A percentile compares a stretch with the other conserved stretches of the same genome.
Evolutionary conservation across 2,113 vertebrate species (phyloP).

Genomic region (Dermatemys mawii): DNA sequence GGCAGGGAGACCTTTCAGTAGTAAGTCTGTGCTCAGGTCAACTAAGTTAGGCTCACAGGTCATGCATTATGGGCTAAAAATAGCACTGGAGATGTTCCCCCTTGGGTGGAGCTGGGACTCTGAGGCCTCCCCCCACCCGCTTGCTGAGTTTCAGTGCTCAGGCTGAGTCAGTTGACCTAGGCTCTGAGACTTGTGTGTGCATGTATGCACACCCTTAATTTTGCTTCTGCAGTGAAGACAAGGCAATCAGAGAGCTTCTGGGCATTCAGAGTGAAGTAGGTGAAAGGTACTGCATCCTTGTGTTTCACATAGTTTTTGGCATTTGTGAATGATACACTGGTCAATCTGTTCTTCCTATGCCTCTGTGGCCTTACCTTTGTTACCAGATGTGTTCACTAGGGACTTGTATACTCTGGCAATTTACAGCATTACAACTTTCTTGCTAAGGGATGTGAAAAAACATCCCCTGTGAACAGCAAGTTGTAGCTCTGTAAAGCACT

Average conservation of each 20-base stretch:
- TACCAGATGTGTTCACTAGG: background rate
- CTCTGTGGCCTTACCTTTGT: background rate
- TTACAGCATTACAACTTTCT: too few species aligned
- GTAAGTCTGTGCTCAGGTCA: background rate
- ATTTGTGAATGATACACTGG: background rate
- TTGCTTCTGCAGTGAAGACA: accelerated
- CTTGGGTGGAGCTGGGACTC: background rate
- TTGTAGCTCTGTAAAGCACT: too few species aligned
- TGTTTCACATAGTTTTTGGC: background rate
- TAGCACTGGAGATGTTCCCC: background rate
- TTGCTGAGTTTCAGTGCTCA: background rate
- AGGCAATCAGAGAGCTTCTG: background rate
- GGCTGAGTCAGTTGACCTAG: too few species aligned
- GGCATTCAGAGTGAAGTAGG: background rate
- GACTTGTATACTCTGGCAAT: too few species aligned
- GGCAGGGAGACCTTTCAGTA: background rate
- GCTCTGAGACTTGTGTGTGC: background rate
- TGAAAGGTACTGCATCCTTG: background rate
- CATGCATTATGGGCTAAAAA: background rate
- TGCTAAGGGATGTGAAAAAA: too few species aligned
- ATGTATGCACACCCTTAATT: background rate
- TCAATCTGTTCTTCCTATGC: background rate
- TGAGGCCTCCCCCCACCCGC: background rate
- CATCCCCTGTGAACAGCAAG: too few species aligned
- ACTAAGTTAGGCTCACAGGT: background rate